Evolutionary conservation across 2,888 invertebrate genomes (phyloP), one percentile per base, ranked within the genome.

Genomic region (Ethmia dodecea): DNA sequence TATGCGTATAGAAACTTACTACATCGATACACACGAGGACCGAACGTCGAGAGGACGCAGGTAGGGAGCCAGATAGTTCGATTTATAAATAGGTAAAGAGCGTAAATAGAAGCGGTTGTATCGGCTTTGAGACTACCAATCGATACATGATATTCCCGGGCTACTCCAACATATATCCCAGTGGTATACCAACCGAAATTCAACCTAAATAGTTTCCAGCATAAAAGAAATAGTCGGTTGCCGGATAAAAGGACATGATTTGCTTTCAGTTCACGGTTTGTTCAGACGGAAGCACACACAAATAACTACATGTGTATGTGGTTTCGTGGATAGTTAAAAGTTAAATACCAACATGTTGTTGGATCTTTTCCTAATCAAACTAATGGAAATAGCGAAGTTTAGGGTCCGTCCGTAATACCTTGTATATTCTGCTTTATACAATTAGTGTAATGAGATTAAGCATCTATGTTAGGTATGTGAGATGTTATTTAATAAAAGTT

Each of bases 21-120:
- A 22, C n/a, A 30, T 13, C 12, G 11, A 18, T 27, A 25, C 6
- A 9, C 2, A 18, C 9, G 4, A 43, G 37, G 38, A 42, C 50
- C 45, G 56, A 50, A 11, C 51, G 64, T 51, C 57, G 52, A 48
- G 41, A 49, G 59, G 58, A 48, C 56, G 61, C 78, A 84, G 79
- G 83, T 83, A 79, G 75, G 65, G 63, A 73, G 68, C 60, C 56
- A 58, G 72, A 74, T 74, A 73, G 60, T 60, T 64, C 60, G 65
- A 63, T 69, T 76, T 84, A 86, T 84, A 86, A 84, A 86, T 84
- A 83, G 81, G 80, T 83, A 81, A 83, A 71, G 71, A 79, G 76
- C 77, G 75, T 80, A 84, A 84, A 84, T 83, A 81, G 78, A 73
- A 72, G 60, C 72, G 68, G 72, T 77, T 80, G 80, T 81, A 83